phyloP scores from a whole-genome alignment of 2,797 vertebrate species.

The Manis crassicaudata region DNA sequence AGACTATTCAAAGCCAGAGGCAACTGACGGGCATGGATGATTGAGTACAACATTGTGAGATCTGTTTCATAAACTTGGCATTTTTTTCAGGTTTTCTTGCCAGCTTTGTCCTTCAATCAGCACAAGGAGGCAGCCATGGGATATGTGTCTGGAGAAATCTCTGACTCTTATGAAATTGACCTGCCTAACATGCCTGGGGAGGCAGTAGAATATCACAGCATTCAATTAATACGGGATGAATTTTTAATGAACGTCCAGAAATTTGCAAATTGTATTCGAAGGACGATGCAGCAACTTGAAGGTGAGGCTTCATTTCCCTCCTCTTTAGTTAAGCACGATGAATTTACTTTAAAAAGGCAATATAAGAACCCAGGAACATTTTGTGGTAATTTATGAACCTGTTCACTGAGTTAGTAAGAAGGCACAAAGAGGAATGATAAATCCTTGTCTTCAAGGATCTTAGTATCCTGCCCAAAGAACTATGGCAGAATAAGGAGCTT shows the following conservation, averaged over 20 bases:
- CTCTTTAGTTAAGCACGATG: too few relatives aligned
- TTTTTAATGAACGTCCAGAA: slow-evolving; percentile 89
- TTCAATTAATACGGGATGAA: slow-evolving; percentile 84
- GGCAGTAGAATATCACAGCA: slow-evolving; percentile 67
- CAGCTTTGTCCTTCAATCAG: slow-evolving; percentile 86
- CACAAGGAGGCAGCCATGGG: slow-evolving; percentile 78
- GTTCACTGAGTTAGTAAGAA: background rate
- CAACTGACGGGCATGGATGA: fast-evolving
- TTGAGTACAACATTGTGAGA: fast-evolving
- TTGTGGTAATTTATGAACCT: background rate
- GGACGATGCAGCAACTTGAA: slow-evolving; percentile 87
- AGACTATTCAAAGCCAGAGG: background rate
- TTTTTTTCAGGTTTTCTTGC: slow-evolving; percentile 86
- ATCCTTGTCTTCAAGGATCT: background rate
- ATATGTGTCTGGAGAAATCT: background rate
- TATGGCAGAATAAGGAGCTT: background rate
- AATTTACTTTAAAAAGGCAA: background rate
- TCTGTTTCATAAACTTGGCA: fast-evolving
- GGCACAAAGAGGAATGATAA: background rate
- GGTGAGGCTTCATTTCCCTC: slow-evolving; percentile 65
- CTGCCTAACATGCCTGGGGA: background rate
- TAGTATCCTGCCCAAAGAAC: background rate
- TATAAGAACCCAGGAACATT: background rate
- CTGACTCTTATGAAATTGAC: fast-evolving
- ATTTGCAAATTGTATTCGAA: slow-evolving; percentile 85